Percentiles rank a stretch among this genome's conserved stretches.
Conservation (phyloP, 37 sponge, comb jelly and placozoan species). For the Halisarca cf. caerulea region DNA sequence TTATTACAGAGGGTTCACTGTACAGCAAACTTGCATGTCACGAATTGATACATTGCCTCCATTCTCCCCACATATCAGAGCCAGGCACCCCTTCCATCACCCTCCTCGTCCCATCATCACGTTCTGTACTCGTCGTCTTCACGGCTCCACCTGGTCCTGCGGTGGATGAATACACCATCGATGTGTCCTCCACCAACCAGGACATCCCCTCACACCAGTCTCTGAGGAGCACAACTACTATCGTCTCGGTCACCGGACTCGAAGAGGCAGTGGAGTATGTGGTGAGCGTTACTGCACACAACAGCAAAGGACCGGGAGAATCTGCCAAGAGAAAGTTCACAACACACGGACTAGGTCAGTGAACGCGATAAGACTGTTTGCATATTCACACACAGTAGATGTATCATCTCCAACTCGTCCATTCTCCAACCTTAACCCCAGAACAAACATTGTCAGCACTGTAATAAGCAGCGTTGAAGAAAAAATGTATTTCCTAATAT, state of each 20-base stretch:
- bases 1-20: too few species aligned
- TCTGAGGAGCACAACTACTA: background rate
- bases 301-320: background rate
- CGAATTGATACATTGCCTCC: too few species aligned
- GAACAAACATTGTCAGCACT: too few species aligned
- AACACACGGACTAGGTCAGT: background rate
- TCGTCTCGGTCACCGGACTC: background rate
- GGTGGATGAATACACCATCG: background rate
- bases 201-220: background rate
- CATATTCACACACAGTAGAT: too few species aligned
- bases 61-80: too few species aligned
- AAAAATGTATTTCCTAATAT: too few species aligned
- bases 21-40: too few species aligned
- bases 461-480: too few species aligned
- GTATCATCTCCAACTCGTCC: too few species aligned
- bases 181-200: background rate
- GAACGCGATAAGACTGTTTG: too few species aligned
- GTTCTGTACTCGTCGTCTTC: background rate
- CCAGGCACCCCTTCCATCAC: background rate
- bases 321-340: background rate
- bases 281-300: background rate
- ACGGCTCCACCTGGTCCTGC: background rate
- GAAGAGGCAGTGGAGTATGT: conserved; percentile 8
- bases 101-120: background rate
- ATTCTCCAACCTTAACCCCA: too few species aligned